A percentile compares a stretch with the other conserved stretches of the same genome.
Evolutionary conservation across 2,797 vertebrate genomes (phyloP).

Genomic region (Coracias cyanogaster): DNA sequence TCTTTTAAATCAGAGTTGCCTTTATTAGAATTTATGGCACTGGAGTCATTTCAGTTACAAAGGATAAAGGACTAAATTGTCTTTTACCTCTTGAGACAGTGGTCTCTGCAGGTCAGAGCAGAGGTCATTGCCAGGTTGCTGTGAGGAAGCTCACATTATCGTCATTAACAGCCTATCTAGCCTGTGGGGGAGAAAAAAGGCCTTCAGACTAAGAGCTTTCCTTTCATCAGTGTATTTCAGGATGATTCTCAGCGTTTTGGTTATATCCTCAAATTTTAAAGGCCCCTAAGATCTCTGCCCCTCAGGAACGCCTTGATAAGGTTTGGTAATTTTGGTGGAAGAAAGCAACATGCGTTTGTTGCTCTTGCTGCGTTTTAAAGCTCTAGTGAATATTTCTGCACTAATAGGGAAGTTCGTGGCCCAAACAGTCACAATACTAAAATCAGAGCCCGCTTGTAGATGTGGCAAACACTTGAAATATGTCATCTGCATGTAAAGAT

Average conservation of each 20-base stretch:
- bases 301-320: conserved; percentile 5
- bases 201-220: conserved; percentile 11
- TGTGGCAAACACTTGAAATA: not conserved
- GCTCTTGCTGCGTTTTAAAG: not conserved
- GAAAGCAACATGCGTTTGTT: not conserved
- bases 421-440: not conserved
- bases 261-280: not conserved
- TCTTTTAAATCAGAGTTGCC: not conserved
- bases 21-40: conserved; percentile 72
- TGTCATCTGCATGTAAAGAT: not conserved
- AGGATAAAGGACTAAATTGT: conserved; percentile 72
- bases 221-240: conserved; percentile 43
- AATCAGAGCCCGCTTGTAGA: not conserved
- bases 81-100: conserved; percentile 71
- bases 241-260: not conserved
- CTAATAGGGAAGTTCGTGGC: not conserved
- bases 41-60: conserved; percentile 57
- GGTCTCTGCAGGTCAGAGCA: conserved; percentile 61
- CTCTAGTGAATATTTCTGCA: not conserved
- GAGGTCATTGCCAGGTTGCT: conserved; percentile 65
- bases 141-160: conserved; percentile 20
- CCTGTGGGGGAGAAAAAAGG: not conserved
- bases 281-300: not conserved
- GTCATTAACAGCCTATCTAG: not conserved
- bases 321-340: not conserved